Evolutionary conservation across 2,888 invertebrate genomes (phyloP).

Genomic region (Pristionchus mayeri): DNA sequence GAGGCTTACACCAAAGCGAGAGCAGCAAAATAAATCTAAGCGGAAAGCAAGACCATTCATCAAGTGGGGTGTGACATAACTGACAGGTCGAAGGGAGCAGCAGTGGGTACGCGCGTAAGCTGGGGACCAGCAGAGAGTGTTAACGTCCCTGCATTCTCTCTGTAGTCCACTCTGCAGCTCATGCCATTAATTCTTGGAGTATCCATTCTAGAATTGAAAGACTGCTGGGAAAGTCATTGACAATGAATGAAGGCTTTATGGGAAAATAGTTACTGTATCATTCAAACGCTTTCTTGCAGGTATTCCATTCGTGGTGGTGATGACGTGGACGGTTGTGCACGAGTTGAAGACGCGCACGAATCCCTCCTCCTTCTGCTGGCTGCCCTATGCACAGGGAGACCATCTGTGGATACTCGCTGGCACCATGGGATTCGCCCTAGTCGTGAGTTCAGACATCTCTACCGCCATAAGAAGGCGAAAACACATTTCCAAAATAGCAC

Average conservation of each 20-base stretch:
- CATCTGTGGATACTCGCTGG: slow-evolving; percentile 77
- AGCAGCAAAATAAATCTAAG: slow-evolving; percentile 36
- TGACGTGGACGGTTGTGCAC: slow-evolving; percentile 78
- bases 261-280: too few relatives aligned
- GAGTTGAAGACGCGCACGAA: slow-evolving; percentile 58
- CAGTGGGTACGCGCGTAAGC: too few relatives aligned
- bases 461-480: too few relatives aligned
- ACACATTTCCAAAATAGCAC: too few relatives aligned
- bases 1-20: slow-evolving; percentile 7
- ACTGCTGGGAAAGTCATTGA: too few relatives aligned
- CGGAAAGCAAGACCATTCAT: slow-evolving; percentile 37
- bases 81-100: too few relatives aligned
- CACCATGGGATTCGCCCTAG: slow-evolving; percentile 77
- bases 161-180: too few relatives aligned
- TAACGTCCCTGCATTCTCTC: too few relatives aligned
- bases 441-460: slow-evolving; percentile 69
- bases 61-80: slow-evolving; percentile 34
- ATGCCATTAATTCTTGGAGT: too few relatives aligned
- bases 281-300: slow-evolving; percentile 74
- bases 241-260: too few relatives aligned
- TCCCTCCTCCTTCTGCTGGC: slow-evolving; percentile 77
- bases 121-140: neutral
- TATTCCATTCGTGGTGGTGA: slow-evolving; percentile 78
- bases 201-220: too few relatives aligned
- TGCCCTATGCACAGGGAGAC: slow-evolving; percentile 76